Percentiles rank a stretch among this genome's conserved stretches.
These are phyloP conservation scores for Frankliniella intonsa DNA, from an alignment of 2,888 invertebrate species.

Conservation along the genomic window DNA sequence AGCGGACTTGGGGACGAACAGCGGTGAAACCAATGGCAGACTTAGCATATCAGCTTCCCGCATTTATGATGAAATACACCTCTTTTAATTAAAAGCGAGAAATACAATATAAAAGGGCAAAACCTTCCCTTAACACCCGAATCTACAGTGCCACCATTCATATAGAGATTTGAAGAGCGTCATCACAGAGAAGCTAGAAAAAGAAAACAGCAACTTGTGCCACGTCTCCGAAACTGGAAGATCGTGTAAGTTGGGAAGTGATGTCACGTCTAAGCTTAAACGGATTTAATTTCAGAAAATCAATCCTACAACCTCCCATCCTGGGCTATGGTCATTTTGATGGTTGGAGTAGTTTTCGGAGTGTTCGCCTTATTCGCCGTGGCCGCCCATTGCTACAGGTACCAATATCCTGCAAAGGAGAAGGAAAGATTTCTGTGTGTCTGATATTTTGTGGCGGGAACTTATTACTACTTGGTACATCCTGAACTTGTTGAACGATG, in stretches of 20 bases:
- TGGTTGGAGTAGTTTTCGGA: slow-evolving; percentile 18
- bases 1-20: not conserved
- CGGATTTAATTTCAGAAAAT: not conserved
- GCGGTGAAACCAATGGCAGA: not conserved
- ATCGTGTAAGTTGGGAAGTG: too few species aligned
- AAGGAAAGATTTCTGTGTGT: not conserved
- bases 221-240: too few species aligned
- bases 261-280: not conserved
- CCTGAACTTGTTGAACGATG: too few species aligned
- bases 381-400: not conserved
- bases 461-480: not conserved
- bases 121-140: too few species aligned
- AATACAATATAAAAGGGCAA: too few species aligned
- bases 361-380: not conserved
- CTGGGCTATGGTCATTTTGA: not conserved
- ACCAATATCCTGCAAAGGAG: not conserved
- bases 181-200: too few species aligned
- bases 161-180: too few species aligned
- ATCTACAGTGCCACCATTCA: too few species aligned
- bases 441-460: not conserved
- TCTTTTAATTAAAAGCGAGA: too few species aligned
- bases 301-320: not conserved
- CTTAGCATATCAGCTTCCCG: too few species aligned
- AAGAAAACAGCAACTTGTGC: too few species aligned
- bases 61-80: too few species aligned